These are phyloP conservation scores for Noctua fimbriata DNA, from an alignment of 2,888 invertebrate genomes.

Conservation along the genomic window DNA sequence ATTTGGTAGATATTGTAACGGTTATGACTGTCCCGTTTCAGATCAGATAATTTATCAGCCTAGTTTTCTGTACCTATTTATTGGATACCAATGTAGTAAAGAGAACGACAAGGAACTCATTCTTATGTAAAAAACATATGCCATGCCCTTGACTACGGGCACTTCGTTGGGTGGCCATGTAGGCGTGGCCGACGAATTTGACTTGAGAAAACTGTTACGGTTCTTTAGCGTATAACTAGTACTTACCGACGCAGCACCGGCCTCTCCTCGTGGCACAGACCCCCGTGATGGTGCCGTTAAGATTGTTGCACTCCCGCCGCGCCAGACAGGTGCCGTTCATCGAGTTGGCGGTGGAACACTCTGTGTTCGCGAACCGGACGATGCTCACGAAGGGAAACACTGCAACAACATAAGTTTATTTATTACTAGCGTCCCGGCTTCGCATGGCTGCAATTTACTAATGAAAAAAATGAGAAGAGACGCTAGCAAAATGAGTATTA, in stretches of 20 bases:
- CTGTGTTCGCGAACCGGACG: conserved; percentile 94
- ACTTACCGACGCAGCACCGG: conserved; percentile 95
- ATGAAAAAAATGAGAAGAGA: background rate
- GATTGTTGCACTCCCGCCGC: conserved; percentile 93
- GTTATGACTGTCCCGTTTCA: background rate
- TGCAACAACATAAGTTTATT: conserved; percentile 65
- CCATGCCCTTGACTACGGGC: too few species aligned
- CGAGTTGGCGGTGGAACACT: conserved; percentile 92
- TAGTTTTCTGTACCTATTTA: background rate
- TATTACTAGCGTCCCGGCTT: background rate
- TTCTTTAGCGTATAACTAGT: background rate
- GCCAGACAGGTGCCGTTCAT: conserved; percentile 94
- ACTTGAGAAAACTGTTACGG: background rate
- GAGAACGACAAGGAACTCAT: background rate
- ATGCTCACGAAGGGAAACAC: conserved; percentile 93
- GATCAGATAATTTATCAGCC: background rate
- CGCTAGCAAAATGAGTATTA: background rate
- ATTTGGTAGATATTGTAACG: background rate
- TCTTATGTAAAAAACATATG: background rate
- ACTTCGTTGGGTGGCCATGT: too few species aligned
- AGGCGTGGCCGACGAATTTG: background rate
- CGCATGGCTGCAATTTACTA: background rate
- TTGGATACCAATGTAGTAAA: background rate
- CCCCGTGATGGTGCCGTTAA: conserved; percentile 93
- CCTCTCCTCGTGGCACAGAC: conserved; percentile 94